A percentile compares a stretch with the other conserved stretches of the same genome.
Conservation (phyloP, 2,888 invertebrate genomes). For the Erebia epiphron region DNA sequence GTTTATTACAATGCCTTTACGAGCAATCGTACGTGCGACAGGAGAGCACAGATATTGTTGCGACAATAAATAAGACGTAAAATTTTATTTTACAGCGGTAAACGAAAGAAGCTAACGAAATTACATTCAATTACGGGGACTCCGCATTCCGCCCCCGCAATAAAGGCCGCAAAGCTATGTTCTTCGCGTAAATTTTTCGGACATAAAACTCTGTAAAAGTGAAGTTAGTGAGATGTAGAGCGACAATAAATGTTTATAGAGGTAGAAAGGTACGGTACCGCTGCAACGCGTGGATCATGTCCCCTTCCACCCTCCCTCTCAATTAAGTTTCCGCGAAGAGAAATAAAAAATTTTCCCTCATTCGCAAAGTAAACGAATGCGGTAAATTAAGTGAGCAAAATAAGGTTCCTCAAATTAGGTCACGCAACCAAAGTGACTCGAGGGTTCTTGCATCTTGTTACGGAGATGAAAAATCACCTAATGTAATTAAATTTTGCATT, state of each 20-base stretch:
- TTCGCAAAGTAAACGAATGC: constrained; percentile 75
- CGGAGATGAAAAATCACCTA: constrained; percentile 55
- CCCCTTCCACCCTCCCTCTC: constrained; percentile 54
- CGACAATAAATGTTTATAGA: constrained; percentile 80
- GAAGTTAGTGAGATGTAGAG: constrained; percentile 79
- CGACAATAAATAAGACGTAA: constrained; percentile 80
- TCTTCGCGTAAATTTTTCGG: constrained; percentile 80
- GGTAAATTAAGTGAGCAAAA: constrained; percentile 79
- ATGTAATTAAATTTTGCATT: constrained; percentile 73
- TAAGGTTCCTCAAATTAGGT: constrained; percentile 75
- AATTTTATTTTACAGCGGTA: constrained; percentile 80
- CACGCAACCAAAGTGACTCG: constrained; percentile 63
- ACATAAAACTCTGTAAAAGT: constrained; percentile 82
- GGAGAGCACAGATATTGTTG: constrained; percentile 64
- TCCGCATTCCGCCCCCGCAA: constrained; percentile 72
- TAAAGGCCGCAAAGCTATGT: constrained; percentile 72
- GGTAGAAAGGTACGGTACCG: constrained; percentile 47
- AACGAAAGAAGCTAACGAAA: constrained; percentile 80
- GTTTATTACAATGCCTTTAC: constrained; percentile 59
- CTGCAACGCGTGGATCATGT: constrained; percentile 44
- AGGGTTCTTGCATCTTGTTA: constrained; percentile 62
- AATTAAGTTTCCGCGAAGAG: constrained; percentile 69
- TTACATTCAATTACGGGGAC: constrained; percentile 79
- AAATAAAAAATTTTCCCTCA: constrained; percentile 69
- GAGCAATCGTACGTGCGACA: constrained; percentile 50